A percentile compares a stretch with the other conserved stretches of the same genome.
Conservation (phyloP, 2,888 invertebrate species). For the Ectropis crepuscularia region DNA sequence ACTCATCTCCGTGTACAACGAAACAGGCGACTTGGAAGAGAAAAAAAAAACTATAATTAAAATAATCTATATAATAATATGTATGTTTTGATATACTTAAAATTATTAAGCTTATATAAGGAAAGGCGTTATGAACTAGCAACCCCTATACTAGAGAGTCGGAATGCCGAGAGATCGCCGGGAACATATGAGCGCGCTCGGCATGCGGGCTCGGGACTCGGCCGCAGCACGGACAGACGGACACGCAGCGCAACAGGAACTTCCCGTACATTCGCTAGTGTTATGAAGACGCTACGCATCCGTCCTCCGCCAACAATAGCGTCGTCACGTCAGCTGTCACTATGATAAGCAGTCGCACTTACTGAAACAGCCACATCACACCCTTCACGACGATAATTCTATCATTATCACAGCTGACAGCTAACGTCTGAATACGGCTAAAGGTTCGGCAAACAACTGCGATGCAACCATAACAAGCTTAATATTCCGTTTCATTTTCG, state of each 20-base stretch:
- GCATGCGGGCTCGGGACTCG: constrained; percentile 51
- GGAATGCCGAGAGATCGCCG: constrained; percentile 65
- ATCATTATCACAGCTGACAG: no score
- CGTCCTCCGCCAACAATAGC: no score
- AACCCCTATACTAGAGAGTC: constrained; percentile 77
- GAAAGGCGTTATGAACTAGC: constrained; percentile 72
- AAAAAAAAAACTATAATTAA: constrained; percentile 60
- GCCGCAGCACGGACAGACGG: neutral
- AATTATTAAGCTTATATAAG: constrained; percentile 69
- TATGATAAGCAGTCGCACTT: no score
- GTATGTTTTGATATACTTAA: constrained; percentile 73
- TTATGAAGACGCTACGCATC: no score
- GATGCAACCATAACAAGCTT: constrained; percentile 11
- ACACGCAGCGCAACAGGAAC: no score
- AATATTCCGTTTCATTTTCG: no score
- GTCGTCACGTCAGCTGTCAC: no score
- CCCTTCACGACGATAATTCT: no score
- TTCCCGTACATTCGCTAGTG: no score
- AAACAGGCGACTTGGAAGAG: constrained; percentile 77
- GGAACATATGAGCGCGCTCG: constrained; percentile 78
- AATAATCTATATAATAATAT: constrained; percentile 49
- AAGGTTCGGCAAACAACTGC: constrained; percentile 40
- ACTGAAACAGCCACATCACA: no score
- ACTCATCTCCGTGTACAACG: constrained; percentile 54
- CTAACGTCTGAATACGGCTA: constrained; percentile 6